These are phyloP conservation scores for Lumbricus terrestris DNA, from an alignment of 2,888 invertebrate species.

Conservation along the genomic window DNA sequence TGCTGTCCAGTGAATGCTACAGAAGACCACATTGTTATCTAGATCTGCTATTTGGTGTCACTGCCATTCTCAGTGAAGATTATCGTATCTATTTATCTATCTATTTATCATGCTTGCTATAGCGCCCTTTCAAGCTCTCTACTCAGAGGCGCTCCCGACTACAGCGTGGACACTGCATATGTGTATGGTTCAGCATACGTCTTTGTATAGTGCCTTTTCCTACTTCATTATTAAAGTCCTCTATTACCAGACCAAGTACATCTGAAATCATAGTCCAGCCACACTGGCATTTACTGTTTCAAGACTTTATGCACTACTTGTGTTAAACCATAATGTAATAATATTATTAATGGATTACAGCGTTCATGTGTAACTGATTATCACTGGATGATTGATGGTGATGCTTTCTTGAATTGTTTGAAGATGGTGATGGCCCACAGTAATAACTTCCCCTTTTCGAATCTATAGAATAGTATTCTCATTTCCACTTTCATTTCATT, in stretches of 20 bases:
- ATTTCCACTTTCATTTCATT: neutral
- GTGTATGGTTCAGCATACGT: neutral
- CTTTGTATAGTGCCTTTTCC: neutral
- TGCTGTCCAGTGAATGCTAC: neutral
- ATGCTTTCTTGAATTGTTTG: neutral
- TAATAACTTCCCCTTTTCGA: neutral
- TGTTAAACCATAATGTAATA: neutral
- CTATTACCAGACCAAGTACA: neutral
- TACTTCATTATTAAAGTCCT: neutral
- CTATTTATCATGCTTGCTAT: no score
- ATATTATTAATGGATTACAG: neutral
- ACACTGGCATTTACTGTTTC: neutral
- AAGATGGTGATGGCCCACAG: neutral
- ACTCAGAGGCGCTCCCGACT: no score
- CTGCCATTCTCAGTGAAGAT: neutral
- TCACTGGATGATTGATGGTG: neutral
- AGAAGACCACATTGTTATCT: neutral
- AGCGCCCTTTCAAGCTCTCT: no score
- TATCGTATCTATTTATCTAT: no score
- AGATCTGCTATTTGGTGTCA: neutral
- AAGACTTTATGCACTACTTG: neutral
- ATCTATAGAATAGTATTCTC: neutral
- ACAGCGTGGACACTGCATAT: no score
- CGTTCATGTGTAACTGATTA: neutral
- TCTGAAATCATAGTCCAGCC: neutral